Percentiles rank a stretch among this genome's conserved stretches.
phyloP scores from a whole-genome alignment of 1,140 invertebrate genomes.

The Luehdorfia chinensis region DNA sequence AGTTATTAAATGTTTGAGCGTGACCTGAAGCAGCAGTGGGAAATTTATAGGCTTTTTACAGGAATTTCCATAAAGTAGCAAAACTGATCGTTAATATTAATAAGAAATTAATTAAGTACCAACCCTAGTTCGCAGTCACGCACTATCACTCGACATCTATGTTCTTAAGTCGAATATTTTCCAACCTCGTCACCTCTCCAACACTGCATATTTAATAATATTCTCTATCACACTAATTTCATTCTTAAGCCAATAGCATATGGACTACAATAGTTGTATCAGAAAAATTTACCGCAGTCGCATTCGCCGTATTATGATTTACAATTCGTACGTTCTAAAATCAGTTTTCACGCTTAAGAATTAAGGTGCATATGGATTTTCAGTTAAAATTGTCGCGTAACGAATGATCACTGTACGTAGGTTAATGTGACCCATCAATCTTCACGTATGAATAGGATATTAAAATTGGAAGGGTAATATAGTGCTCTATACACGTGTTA shows the following conservation, averaged over 20 bases:
- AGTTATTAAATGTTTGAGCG: too few species aligned
- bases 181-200: conserved; percentile 49
- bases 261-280: conserved; percentile 8
- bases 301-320: conserved; percentile 23
- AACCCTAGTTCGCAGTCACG: conserved; percentile 24
- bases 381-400: conserved; percentile 15
- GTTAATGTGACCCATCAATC: conserved; percentile 57
- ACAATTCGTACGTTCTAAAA: not conserved
- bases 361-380: conserved; percentile 8
- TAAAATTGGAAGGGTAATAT: conserved; percentile 56
- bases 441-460: conserved; percentile 51
- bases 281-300: conserved; percentile 8
- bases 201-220: not conserved
- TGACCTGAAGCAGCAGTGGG: too few species aligned
- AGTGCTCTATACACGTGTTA: conserved; percentile 42
- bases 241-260: conserved; percentile 15
- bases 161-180: conserved; percentile 57
- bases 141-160: conserved; percentile 56
- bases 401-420: conserved; percentile 50
- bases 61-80: too few species aligned
- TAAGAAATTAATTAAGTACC: not conserved
- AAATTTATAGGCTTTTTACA: too few species aligned
- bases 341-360: not conserved
- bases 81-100: too few species aligned
- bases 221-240: conserved; percentile 12